Percentiles rank a stretch among this genome's conserved stretches.
phyloP scores from a whole-genome alignment of 2,113 vertebrate species.

The Callaeas wilsoni region DNA sequence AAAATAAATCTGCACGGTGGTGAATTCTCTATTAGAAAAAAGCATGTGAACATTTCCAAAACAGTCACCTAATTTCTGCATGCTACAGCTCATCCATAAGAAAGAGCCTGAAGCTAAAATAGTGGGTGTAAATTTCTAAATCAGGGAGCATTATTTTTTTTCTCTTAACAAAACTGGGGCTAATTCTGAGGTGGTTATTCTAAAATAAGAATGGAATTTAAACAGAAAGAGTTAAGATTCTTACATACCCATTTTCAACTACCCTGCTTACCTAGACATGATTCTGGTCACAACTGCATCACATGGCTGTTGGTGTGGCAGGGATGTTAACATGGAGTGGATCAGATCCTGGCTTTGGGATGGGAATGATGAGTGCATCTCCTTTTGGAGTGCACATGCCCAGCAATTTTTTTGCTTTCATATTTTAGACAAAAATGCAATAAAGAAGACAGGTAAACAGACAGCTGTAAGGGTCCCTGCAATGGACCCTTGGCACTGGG shows the following conservation, averaged over 20 bases:
- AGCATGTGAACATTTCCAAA: neutral
- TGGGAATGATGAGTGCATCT: neutral
- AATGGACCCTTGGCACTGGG: fast-evolving
- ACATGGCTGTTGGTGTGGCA: neutral
- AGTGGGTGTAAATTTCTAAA: neutral
- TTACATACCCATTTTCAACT: neutral
- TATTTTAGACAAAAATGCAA: neutral
- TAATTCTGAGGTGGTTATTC: neutral
- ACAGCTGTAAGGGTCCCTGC: neutral
- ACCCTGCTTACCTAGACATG: neutral
- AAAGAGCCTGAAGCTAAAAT: neutral
- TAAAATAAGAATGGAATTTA: neutral
- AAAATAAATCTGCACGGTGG: neutral
- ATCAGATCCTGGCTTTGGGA: fast-evolving
- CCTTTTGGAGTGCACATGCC: neutral
- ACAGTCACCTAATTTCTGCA: neutral
- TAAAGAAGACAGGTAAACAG: neutral
- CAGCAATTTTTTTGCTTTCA: neutral
- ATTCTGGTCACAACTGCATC: neutral
- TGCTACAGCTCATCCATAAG: neutral
- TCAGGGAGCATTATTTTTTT: neutral
- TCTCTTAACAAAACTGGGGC: neutral
- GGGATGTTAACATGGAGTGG: neutral
- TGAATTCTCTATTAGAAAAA: neutral
- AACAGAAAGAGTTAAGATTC: neutral